Conservation (phyloP, 2,797 vertebrate genomes). For the Luscinia luscinia region DNA sequence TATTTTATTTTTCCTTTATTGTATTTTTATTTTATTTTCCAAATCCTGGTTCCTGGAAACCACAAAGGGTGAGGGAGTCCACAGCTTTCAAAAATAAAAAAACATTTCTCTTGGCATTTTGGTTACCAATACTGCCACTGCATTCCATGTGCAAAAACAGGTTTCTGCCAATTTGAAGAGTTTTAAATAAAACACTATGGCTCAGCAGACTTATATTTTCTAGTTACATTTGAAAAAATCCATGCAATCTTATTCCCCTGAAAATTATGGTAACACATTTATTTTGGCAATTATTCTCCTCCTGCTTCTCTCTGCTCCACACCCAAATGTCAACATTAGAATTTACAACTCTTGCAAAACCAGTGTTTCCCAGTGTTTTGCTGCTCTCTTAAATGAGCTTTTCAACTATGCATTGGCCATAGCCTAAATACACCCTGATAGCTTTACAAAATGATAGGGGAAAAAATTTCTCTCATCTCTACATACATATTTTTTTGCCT, state of each 20-base stretch:
- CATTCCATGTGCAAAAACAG: background rate
- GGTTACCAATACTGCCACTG: background rate
- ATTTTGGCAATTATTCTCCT: background rate
- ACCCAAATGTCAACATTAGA: background rate
- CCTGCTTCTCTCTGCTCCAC: background rate
- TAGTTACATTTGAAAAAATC: background rate
- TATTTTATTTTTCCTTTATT: too few relatives aligned
- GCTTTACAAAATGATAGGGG: background rate
- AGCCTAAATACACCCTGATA: background rate
- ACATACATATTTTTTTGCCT: background rate
- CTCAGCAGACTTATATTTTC: background rate
- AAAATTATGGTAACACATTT: background rate
- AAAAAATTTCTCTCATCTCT: background rate
- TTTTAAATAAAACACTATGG: background rate
- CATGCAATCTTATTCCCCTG: background rate
- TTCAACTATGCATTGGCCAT: background rate
- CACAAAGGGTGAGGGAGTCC: background rate
- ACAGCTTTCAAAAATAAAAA: background rate
- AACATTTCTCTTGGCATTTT: background rate
- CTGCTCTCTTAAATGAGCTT: background rate
- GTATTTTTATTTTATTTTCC: background rate
- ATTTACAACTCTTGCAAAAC: background rate
- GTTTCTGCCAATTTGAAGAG: background rate
- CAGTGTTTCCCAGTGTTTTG: background rate
- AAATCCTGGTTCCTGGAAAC: background rate